phyloP scores from a whole-genome alignment of 2,888 invertebrate species.

The Oscheius myriophilus region DNA sequence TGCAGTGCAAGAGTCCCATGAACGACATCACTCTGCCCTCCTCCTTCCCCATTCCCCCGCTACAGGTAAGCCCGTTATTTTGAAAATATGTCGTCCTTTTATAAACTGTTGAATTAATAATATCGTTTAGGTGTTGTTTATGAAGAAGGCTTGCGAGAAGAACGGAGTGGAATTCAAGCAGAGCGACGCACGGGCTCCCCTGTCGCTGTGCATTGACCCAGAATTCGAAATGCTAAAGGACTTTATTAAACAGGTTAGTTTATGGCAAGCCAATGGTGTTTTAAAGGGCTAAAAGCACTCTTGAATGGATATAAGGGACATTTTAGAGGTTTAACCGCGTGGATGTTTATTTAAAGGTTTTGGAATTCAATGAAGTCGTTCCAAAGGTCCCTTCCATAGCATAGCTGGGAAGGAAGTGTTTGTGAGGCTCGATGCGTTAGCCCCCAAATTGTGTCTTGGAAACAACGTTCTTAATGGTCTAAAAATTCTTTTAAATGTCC shows the following conservation, averaged over 20 bases:
- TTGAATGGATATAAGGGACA: too few relatives aligned
- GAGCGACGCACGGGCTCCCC: constrained; percentile 51
- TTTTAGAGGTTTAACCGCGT: too few relatives aligned
- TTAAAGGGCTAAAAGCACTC: neutral
- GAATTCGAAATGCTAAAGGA: constrained; percentile 58
- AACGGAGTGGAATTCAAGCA: constrained; percentile 10
- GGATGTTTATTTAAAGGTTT: too few relatives aligned
- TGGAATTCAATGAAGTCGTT: too few relatives aligned
- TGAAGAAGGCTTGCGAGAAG: constrained; percentile 19
- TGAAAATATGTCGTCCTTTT: neutral
- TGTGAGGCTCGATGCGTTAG: too few relatives aligned
- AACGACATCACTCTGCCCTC: constrained; percentile 54
- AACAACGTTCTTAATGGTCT: too few relatives aligned
- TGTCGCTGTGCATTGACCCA: constrained; percentile 62
- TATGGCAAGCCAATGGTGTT: neutral
- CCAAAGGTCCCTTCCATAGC: too few relatives aligned
- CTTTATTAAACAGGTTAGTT: constrained; percentile 59
- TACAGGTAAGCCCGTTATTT: constrained; percentile 47
- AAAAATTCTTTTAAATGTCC: too few relatives aligned
- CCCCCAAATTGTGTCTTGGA: too few relatives aligned
- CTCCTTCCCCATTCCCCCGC: constrained; percentile 65
- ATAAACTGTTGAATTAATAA: neutral
- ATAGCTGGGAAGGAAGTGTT: too few relatives aligned
- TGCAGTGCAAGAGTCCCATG: constrained; percentile 44
- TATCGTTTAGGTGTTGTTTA: constrained; percentile 16